Evolutionary conservation across 2,888 invertebrate genomes (phyloP).

Genomic region (Pyralis farinalis): DNA sequence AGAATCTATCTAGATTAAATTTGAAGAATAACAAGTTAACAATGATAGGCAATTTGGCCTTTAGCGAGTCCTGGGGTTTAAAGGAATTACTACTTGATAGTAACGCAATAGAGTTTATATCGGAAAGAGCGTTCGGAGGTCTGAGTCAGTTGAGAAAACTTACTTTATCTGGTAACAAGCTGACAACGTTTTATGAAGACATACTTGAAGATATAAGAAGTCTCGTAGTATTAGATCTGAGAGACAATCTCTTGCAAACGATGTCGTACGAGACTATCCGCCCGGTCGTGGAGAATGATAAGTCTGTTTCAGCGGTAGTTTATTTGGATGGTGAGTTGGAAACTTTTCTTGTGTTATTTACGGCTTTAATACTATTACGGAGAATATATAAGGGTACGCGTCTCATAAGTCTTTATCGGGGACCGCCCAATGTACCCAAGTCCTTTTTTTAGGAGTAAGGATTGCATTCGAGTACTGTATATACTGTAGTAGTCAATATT

Average conservation of each 20-base stretch:
- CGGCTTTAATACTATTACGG: slow-evolving; percentile 8
- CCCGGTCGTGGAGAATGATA: slow-evolving; percentile 87
- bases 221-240: slow-evolving; percentile 87
- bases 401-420: slow-evolving; percentile 19
- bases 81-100: slow-evolving; percentile 86
- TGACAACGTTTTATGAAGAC: slow-evolving; percentile 86
- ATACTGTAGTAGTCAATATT: too few relatives aligned
- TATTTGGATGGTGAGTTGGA: slow-evolving; percentile 87
- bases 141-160: slow-evolving; percentile 86
- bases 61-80: slow-evolving; percentile 88
- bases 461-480: too few relatives aligned
- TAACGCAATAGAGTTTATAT: slow-evolving; percentile 85
- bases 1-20: slow-evolving; percentile 86
- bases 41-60: slow-evolving; percentile 89
- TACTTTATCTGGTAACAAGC: slow-evolving; percentile 86
- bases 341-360: slow-evolving; percentile 23
- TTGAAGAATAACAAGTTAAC: slow-evolving; percentile 87
- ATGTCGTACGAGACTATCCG: slow-evolving; percentile 88
- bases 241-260: slow-evolving; percentile 88
- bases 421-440: slow-evolving; percentile 17
- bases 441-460: too few relatives aligned
- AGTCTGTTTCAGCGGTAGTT: slow-evolving; percentile 86
- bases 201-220: slow-evolving; percentile 86
- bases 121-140: slow-evolving; percentile 88
- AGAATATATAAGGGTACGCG: slow-evolving; percentile 23